phyloP scores from a whole-genome alignment of 2,888 invertebrate species.

The Dendrolimus houi region DNA sequence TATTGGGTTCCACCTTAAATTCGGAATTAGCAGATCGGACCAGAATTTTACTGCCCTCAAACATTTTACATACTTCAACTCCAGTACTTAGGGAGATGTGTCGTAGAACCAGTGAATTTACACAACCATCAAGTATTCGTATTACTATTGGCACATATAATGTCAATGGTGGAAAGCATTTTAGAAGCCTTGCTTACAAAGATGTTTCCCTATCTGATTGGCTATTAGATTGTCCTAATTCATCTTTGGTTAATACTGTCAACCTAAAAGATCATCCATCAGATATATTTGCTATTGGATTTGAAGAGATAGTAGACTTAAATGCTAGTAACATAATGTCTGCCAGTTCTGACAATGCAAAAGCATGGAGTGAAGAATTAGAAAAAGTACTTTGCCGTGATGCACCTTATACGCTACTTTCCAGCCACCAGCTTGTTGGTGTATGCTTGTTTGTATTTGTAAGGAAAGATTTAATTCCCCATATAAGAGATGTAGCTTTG shows the following conservation, averaged over 20 bases:
- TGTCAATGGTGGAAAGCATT: slow-evolving; percentile 99
- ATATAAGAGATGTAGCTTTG: slow-evolving; percentile 93
- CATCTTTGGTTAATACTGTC: slow-evolving; percentile 59
- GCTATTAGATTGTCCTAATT: slow-evolving; percentile 89
- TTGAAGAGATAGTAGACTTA: slow-evolving; percentile 99
- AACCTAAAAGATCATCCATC: slow-evolving; percentile 79
- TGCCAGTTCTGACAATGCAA: slow-evolving; percentile 92
- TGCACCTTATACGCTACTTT: slow-evolving; percentile 90
- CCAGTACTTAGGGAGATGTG: slow-evolving; percentile 91
- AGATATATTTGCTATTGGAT: slow-evolving; percentile 98
- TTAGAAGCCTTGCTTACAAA: slow-evolving; percentile 96
- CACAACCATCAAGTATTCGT: slow-evolving; percentile 81
- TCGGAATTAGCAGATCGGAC: slow-evolving; percentile 95
- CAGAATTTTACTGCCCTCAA: slow-evolving; percentile 89
- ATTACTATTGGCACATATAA: slow-evolving; percentile 98
- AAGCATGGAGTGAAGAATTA: slow-evolving; percentile 96
- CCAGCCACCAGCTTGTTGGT: slow-evolving; percentile 96
- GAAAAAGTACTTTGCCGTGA: slow-evolving; percentile 94
- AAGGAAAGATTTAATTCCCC: slow-evolving; percentile 90
- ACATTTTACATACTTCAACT: slow-evolving; percentile 91
- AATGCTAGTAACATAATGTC: slow-evolving; percentile 99
- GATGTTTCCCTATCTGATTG: slow-evolving; percentile 91
- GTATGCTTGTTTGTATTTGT: slow-evolving; percentile 98
- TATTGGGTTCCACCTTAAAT: slow-evolving; percentile 93
- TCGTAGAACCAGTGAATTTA: slow-evolving; percentile 87